phyloP scores from a whole-genome alignment of 1,140 invertebrate species.

The roundworm (Caenorhabditis elegans) region DNA sequence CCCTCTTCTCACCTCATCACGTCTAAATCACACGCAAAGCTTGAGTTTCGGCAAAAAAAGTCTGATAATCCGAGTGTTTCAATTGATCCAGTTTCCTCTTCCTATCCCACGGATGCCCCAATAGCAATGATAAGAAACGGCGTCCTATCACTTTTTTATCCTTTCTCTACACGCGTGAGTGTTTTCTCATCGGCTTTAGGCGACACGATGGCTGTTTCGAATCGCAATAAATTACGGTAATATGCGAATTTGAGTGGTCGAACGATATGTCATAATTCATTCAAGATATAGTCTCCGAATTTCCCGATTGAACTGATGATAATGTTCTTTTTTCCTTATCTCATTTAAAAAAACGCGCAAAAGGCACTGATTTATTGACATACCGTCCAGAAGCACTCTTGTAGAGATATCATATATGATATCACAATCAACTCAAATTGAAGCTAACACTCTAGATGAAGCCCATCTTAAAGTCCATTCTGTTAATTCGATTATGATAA shows the following conservation, averaged over 20 bases:
- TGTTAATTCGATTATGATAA: conserved; percentile 20
- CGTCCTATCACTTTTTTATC: not conserved
- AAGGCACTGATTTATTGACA: not conserved
- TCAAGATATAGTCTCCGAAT: not conserved
- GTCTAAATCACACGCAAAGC: not conserved
- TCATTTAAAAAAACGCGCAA: not conserved
- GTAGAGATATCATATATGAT: too few relatives aligned
- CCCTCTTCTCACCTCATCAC: not conserved
- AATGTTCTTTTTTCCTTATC: conserved; percentile 6
- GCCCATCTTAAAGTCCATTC: not conserved
- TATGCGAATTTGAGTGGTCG: conserved; percentile 20
- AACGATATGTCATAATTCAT: conserved; percentile 21
- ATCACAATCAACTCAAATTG: too few relatives aligned
- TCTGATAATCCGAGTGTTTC: not conserved
- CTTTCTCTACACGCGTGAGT: not conserved
- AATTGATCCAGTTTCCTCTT: conserved; percentile 15
- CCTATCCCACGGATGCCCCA: not conserved
- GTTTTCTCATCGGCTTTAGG: not conserved
- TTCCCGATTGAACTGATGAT: not conserved
- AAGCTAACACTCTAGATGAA: not conserved
- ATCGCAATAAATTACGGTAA: conserved; percentile 21
- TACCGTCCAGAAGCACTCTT: not conserved
- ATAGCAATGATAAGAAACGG: not conserved
- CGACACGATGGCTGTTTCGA: conserved; percentile 24
- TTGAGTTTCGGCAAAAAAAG: not conserved